Base-by-base conservation (phyloP, 2,888 invertebrate species). In the Cataglyphis albicans region DNA sequence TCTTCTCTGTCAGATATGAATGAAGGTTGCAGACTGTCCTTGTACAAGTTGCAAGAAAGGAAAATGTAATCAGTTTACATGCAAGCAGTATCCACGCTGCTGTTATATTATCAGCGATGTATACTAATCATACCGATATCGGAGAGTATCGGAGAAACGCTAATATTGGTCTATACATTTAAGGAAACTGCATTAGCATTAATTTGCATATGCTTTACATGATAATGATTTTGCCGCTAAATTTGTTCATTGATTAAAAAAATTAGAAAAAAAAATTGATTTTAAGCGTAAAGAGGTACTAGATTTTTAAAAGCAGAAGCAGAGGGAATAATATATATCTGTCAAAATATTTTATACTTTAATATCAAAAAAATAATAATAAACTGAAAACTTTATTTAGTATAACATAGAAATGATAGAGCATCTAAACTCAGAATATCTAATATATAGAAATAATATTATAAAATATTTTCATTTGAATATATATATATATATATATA, bases 111-210 rank as follows among this genome's bases (percentile, higher is more conserved):
- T 29, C 25, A 32, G 41, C 44, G 44, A 55, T 25, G 25, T 67
- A n/a, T 38, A 55, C 29, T 67, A 76, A 76, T 41, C 38, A 52
- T 38, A 55, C 25, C 52, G 48, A 15, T 48, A 48, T 52, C n/a
- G 7, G 10, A 5, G 44, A 15, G 3, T 73, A 32, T 61, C 21
- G 9, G 41, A 73, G 41, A 44, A 73, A 44, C 29, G 70, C 15
- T 61, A 73, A 73, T 73, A 61, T 57, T 61, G 15, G 52, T 64
- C 48, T 3, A n/a, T 15, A 0, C 32, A 44, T 44, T 63, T 18
- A 64, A 48, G 21, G 4, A 48, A 65, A 48, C 35, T 48, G 18
- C 64, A 15, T 35, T 74, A 35, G 18, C 35, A 64, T 74, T 74
- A 15, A 64, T 74, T 64, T 74, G 18, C 35, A 35, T 6, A 1